Base-by-base conservation (phyloP, 2,113 vertebrate species). In the Chiloscyllium plagiosum region DNA sequence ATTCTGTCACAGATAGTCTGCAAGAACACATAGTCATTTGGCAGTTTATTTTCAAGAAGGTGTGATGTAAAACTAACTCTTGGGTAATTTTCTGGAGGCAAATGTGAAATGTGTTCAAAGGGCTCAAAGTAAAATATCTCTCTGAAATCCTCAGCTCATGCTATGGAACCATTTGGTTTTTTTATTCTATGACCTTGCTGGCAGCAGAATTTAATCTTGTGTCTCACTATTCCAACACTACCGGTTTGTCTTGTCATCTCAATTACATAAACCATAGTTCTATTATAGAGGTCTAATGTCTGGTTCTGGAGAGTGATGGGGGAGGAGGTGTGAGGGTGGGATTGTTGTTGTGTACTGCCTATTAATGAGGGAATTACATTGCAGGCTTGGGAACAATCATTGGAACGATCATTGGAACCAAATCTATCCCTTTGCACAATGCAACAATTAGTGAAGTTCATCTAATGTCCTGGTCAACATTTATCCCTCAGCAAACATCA, bases 191-290 rank as follows among this genome's bases (percentile, higher is more conserved):
- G 87, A 15, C 29, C 29, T 65, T 65, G 56, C 29, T 90, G 13
- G 52, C 8, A n/a, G 33, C 22, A 89, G 24, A 29, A 2, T 89
- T 22, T 24, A 24, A 47, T 50, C 19, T 50, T 86, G 83, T 86
- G 83, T 0, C 56, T 3, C 10, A 15, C 26, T 13, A 2, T 33
- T 92, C n/a, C 56, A 65, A 37, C 33, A n/a, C 56, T 7, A n/a
- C n/a, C n/a, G n/a, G 42, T 52, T 87, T 92, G 89, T 65, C 56
- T 66, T 92, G 89, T 92, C 29, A 66, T 61, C 89, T 92, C 61
- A 33, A 13, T 89, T 26, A 24, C 42, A 8, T 33, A 86, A 80
- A 52, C 26, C 50, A 8, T 17, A 50, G 42, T 85, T 85, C 19
- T 85, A 85, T 50, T 85, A 87, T 12, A 52, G 50, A 52, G 26